Conservation (phyloP, 2,113 vertebrate species). For the Balaenoptera acutorostrata region DNA sequence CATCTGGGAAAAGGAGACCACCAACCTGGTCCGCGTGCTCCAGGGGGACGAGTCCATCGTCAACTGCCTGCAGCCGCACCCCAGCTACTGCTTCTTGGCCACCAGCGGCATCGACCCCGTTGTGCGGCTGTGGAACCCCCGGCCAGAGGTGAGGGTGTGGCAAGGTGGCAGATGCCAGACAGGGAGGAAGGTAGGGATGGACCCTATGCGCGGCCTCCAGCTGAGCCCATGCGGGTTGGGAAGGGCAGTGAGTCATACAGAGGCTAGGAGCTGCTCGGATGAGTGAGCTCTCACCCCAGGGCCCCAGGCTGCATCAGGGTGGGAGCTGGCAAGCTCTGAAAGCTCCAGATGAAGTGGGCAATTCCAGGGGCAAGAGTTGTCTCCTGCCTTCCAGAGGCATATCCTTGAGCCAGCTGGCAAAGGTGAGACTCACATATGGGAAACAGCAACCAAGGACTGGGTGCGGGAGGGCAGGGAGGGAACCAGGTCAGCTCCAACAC, state of each 20-base stretch:
- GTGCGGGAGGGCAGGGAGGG: background rate
- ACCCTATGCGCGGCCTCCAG: background rate
- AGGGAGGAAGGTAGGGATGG: no score
- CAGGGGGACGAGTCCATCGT: slow-evolving; percentile 98
- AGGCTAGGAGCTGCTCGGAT: background rate
- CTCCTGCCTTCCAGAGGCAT: background rate
- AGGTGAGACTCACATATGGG: background rate
- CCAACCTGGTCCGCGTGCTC: slow-evolving; percentile 95
- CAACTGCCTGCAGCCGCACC: slow-evolving; percentile 98
- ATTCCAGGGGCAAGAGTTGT: background rate
- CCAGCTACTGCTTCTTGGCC: slow-evolving; percentile 97
- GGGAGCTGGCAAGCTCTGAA: background rate
- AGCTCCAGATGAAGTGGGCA: background rate
- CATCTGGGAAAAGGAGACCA: slow-evolving; percentile 99
- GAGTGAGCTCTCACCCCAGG: background rate
- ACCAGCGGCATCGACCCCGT: slow-evolving; percentile 98
- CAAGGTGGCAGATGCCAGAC: background rate
- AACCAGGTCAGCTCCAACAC: background rate
- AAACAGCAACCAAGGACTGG: background rate
- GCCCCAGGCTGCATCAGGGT: background rate
- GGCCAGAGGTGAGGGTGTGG: slow-evolving; percentile 89
- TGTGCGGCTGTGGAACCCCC: slow-evolving; percentile 95
- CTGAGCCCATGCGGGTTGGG: background rate
- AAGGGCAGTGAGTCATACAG: background rate
- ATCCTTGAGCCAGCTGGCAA: background rate